Conservation (phyloP, 2,797 vertebrate species). For the Lagorchestes hirsutus region DNA sequence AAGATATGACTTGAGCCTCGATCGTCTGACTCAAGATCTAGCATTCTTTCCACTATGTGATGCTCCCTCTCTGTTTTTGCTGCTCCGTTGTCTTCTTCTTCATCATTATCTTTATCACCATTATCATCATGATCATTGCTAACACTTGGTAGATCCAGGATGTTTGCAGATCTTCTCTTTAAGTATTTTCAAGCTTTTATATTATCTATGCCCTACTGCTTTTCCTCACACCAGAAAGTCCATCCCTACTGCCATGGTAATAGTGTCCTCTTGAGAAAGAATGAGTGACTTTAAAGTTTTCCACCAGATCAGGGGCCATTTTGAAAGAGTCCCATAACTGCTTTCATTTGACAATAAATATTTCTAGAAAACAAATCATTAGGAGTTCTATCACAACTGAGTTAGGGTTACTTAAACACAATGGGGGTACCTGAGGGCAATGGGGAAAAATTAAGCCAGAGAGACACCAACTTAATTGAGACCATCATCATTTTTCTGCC, state of each 20-base stretch:
- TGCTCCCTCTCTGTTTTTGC: neutral
- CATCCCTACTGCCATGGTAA: too few species aligned
- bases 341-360: neutral
- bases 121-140: too few species aligned
- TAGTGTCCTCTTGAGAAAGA: too few species aligned
- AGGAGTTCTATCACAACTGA: neutral
- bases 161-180: too few species aligned
- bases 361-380: neutral
- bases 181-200: too few species aligned
- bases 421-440: rapidly evolving
- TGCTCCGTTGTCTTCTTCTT: too few species aligned
- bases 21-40: neutral
- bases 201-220: too few species aligned
- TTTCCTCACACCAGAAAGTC: too few species aligned
- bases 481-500: neutral
- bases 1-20: neutral
- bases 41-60: neutral
- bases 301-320: neutral
- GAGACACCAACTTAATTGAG: neutral
- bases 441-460: neutral
- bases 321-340: neutral
- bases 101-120: too few species aligned
- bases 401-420: neutral
- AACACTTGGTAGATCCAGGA: too few species aligned
- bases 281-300: neutral